phyloP scores from a whole-genome alignment of 2,113 vertebrate genomes.

The Vulpes lagopus region DNA sequence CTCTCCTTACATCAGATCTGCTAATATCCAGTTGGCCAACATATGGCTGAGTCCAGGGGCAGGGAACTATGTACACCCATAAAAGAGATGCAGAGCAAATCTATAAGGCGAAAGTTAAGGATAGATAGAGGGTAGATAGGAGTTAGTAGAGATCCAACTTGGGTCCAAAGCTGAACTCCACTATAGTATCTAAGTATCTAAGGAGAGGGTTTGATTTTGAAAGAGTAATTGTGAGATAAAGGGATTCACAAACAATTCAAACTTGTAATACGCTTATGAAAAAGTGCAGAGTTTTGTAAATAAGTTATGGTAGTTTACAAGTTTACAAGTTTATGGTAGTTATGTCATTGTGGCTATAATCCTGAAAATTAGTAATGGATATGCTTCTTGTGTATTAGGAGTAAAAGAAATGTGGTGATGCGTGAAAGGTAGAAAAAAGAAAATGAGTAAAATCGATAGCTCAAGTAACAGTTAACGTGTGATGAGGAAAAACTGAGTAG shows the following conservation, averaged over 20 bases:
- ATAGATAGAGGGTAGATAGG: neutral
- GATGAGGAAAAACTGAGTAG: neutral
- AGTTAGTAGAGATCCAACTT: neutral
- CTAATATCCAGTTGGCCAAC: neutral
- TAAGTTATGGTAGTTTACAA: neutral
- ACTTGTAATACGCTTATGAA: neutral
- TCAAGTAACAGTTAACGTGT: neutral
- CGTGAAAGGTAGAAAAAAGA: neutral
- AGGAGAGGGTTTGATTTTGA: neutral
- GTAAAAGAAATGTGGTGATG: neutral
- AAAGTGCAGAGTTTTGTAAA: neutral
- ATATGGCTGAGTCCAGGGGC: neutral
- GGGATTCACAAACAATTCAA: neutral
- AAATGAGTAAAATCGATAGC: neutral
- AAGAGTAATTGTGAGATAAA: neutral
- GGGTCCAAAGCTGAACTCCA: neutral
- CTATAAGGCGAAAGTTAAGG: neutral
- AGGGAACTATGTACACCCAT: neutral
- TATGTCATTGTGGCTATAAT: neutral
- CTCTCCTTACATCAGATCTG: neutral
- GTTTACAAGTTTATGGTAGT: neutral
- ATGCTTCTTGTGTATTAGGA: neutral
- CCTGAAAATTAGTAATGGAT: neutral
- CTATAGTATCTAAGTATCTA: neutral
- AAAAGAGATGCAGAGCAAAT: neutral